Evolutionary conservation across 2,797 vertebrate genomes (phyloP).

Genomic region (Bryconaethiops microstoma): DNA sequence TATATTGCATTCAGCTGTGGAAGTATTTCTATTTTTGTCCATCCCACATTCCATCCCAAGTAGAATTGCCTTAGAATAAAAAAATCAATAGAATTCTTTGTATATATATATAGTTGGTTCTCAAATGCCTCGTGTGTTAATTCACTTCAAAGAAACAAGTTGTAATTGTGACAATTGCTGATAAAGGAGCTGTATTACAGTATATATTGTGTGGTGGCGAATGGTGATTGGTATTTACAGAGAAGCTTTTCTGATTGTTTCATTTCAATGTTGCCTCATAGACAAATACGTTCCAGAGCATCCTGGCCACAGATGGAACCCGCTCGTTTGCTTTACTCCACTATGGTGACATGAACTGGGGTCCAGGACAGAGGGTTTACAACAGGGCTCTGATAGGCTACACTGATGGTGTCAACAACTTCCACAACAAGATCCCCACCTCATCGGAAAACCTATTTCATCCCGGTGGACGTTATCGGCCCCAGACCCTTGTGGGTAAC

Average conservation of each 20-base stretch:
- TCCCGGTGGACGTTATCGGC: constrained; percentile 76
- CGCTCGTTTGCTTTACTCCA: constrained; percentile 79
- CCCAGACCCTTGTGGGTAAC: constrained; percentile 73
- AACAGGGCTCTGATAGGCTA: constrained; percentile 80
- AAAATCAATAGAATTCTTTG: too few relatives aligned
- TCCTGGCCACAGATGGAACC: constrained; percentile 79
- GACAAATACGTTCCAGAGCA: constrained; percentile 85
- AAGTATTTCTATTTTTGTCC: too few relatives aligned
- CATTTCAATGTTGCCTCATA: constrained; percentile 55
- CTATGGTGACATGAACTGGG: constrained; percentile 80
- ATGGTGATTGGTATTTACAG: neutral
- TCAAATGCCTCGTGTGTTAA: too few relatives aligned
- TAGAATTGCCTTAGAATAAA: too few relatives aligned
- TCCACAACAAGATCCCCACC: constrained; percentile 70
- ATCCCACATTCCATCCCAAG: too few relatives aligned
- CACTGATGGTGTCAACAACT: constrained; percentile 71
- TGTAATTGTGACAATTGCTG: too few relatives aligned
- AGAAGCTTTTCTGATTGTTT: neutral
- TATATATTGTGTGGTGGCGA: neutral
- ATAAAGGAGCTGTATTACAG: too few relatives aligned
- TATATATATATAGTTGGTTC: too few relatives aligned
- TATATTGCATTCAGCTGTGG: too few relatives aligned
- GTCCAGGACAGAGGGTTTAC: constrained; percentile 74
- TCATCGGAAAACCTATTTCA: constrained; percentile 74
- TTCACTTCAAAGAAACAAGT: too few relatives aligned